phyloP scores from a whole-genome alignment of 2,113 vertebrate genomes.

The Ranitomeya variabilis region DNA sequence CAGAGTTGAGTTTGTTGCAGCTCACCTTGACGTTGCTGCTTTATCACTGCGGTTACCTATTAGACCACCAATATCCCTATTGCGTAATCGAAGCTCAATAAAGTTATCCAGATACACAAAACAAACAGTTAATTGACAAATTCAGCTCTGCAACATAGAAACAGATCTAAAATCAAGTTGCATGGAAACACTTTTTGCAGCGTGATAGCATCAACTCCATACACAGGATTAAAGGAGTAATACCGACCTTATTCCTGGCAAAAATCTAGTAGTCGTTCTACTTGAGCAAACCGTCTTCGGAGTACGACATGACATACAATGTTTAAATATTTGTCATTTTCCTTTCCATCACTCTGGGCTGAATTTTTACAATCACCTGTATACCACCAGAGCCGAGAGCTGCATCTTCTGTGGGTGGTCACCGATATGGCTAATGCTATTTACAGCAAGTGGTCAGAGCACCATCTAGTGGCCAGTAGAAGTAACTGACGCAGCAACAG shows the following conservation, averaged over 20 bases:
- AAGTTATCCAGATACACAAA: not conserved
- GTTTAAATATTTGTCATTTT: conserved; percentile 42
- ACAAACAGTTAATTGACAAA: not conserved
- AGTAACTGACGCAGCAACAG: not conserved
- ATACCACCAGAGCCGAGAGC: conserved; percentile 2
- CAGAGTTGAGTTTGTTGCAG: not conserved
- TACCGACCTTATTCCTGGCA: conserved; percentile 37
- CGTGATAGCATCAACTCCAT: not conserved
- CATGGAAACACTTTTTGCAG: conserved; percentile 6
- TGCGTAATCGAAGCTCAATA: not conserved
- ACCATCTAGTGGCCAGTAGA: conserved; percentile 25
- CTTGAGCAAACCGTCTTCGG: not conserved
- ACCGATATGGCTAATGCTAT: conserved; percentile 35
- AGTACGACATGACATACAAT: conserved; percentile 19
- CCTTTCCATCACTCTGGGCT: conserved; percentile 22
- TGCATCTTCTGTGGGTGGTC: conserved; percentile 49
- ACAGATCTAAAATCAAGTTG: not conserved
- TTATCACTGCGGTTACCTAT: not conserved
- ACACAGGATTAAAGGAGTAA: not conserved
- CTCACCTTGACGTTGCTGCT: not conserved
- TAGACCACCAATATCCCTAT: not conserved
- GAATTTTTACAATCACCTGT: conserved; percentile 53
- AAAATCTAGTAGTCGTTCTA: conserved; percentile 5
- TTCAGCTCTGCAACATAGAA: not conserved
- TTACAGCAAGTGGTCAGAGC: conserved; percentile 36